A percentile compares a stretch with the other conserved stretches of the same genome.
Evolutionary conservation across 2,888 invertebrate species (phyloP).

Genomic region (Catocala sponsa): DNA sequence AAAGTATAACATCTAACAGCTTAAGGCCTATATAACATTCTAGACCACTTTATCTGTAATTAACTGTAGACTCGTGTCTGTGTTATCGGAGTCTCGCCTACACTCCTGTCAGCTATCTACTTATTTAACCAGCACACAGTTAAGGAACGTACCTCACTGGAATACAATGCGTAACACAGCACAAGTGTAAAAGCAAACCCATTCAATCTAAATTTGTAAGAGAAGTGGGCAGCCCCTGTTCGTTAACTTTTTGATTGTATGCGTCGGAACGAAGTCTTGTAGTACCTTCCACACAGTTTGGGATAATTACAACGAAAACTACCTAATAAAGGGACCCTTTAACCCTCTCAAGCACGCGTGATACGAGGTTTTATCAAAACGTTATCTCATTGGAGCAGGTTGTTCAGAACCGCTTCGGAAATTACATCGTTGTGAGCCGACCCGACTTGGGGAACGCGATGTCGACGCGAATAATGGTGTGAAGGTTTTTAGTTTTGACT

Average conservation of each 20-base stretch:
- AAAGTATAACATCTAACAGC: too few species aligned
- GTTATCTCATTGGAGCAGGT: conserved; percentile 66
- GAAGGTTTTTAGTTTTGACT: neutral
- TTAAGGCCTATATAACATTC: too few species aligned
- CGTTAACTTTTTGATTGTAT: conserved; percentile 21
- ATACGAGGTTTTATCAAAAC: conserved; percentile 65
- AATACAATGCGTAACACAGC: conserved; percentile 18
- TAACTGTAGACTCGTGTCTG: too few species aligned
- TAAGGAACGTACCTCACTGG: neutral
- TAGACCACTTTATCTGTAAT: too few species aligned
- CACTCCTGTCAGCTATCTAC: too few species aligned
- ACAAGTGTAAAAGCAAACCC: conserved; percentile 9
- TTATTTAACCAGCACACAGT: too few species aligned
- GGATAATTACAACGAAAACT: conserved; percentile 58
- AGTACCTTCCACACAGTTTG: conserved; percentile 31
- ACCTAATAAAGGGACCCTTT: conserved; percentile 56
- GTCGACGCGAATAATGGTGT: conserved; percentile 55
- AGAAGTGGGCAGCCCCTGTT: conserved; percentile 4
- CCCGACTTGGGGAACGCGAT: conserved; percentile 36
- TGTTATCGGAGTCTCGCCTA: too few species aligned
- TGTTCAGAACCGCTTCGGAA: conserved; percentile 66
- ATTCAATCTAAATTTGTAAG: conserved; percentile 24
- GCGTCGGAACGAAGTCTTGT: conserved; percentile 30
- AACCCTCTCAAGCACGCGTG: conserved; percentile 59
- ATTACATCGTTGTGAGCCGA: conserved; percentile 61